Evolutionary conservation across 1,140 invertebrate species (phyloP), one percentile per base, ranked within the genome.

Genomic region (Drosophila lacteicornis): DNA sequence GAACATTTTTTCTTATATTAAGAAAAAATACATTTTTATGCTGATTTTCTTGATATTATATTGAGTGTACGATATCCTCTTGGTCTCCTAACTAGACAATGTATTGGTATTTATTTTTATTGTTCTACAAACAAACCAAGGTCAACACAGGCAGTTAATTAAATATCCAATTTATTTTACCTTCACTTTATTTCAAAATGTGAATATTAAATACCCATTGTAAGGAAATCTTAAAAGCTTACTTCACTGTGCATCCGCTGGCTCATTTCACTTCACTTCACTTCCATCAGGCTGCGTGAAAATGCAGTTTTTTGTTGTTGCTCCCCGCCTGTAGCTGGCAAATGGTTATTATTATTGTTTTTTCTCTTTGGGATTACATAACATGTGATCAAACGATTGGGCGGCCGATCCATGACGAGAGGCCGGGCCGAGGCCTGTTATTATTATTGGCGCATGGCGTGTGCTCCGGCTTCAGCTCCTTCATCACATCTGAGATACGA

Each of bases 241-340:
- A 45, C 7, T 17, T 62, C 36, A 1, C 62, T 6, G 27, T 62
- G 62, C 40, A 30, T 59, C 59, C 49, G 30, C 56, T 75, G 58
- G 74, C 45, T 78, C 66, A 79, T 80, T 87, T 82, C 80, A 80
- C 78, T 87, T 83, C 55, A 51, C 73, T 46, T 83, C 55, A 51
- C 73, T 46, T 46, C 22, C 60, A 71, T 60, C 67, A 51, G 50
- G 53, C 69, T 79, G 84, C 84, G 65, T 87, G 82, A 84, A 87
- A 87, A 88, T 84, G 75, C 69, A 88, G 38, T 84, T 80, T 82
- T 82, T 68, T 36, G 33, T 1, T 62, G 7, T 15, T 12, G 13
- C 27, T 49, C 33, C 8, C 13, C n/a, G 67, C 27, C 53, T 58
- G 51, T 56, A 51, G 53, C 49, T 30, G 55, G 27, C 69, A 57